Evolutionary conservation across 2,888 invertebrate species (phyloP), one percentile per base, ranked within the genome.

Genomic region (Cantharis rustica): DNA sequence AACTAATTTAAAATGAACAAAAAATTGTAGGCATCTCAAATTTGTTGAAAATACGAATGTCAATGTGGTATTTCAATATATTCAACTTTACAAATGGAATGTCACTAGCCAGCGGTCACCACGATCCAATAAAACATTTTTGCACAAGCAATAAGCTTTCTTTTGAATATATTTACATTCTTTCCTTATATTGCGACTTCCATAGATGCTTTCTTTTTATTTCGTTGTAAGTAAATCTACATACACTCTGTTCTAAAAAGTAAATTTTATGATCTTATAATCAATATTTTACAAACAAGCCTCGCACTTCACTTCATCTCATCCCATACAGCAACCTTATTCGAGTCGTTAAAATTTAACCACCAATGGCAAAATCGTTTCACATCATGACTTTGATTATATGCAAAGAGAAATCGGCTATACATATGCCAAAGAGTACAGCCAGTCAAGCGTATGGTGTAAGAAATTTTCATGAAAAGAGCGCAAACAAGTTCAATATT

Each of bases 51-150:
- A 73, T 73, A 75, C 77, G 77, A 79, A 82, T 85, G 86, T 86
- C 86, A 85, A 85, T 86, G 85, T 85, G 86, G 86, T 85, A 86
- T 86, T 86, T 83, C 86, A 86, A 86, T 86, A 86, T 84, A 84
- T 86, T 83, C 83, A 83, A 84, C 84, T 81, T 83, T 80, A 83
- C 80, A 81, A 81, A 81, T 82, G 83, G 85, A 85, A 85, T 85
- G 83, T 79, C 78, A 80, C 78, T 76, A 81, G 81, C 71, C 80
- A 80, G 72, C 78, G 81, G 81, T 77, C 79, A 81, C 74, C 71
- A 75, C 77, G 81, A 76, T 75, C 79, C 79, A 79, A 83, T 79
- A 83, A 84, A 83, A 84, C 82, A 83, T 82, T 80, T 81, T 79
- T 80, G 79, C 79, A 74, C 77, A 81, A 80, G 82, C 80, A 80